phyloP scores from a whole-genome alignment of 2,113 vertebrate genomes.

The Hypocryptadius cinnamomeus region DNA sequence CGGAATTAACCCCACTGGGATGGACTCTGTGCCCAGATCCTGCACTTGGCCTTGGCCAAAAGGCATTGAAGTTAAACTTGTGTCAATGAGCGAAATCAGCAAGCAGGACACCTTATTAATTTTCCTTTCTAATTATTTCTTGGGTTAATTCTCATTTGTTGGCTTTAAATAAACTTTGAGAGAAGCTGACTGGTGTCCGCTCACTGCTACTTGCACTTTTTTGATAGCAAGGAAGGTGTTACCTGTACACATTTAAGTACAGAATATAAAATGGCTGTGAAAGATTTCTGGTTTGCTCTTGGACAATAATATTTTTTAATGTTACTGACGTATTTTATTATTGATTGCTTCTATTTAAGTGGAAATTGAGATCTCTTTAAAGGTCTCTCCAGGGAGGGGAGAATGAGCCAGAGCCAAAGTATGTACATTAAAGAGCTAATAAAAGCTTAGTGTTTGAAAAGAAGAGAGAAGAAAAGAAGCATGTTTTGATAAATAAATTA shows the following conservation, averaged over 20 bases:
- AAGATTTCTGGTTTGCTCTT: background rate
- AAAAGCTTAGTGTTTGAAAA: background rate
- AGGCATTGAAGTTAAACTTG: background rate
- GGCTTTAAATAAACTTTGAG: background rate
- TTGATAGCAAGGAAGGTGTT: background rate
- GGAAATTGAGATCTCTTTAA: background rate
- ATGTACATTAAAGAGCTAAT: background rate
- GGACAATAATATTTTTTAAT: background rate
- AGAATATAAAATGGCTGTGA: background rate
- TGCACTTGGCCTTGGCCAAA: background rate
- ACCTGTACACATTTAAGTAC: background rate
- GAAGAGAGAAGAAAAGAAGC: background rate
- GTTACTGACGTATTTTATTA: background rate
- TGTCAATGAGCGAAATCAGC: background rate
- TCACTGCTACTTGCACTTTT: background rate
- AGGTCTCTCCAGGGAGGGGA: background rate
- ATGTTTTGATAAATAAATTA: background rate
- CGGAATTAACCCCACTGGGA: background rate
- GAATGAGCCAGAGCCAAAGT: background rate
- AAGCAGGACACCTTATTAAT: background rate
- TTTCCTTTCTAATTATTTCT: background rate
- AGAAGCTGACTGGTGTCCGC: background rate
- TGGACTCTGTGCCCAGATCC: background rate
- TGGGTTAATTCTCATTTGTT: background rate
- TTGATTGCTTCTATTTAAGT: background rate